Base-by-base conservation (phyloP, 2,888 invertebrate genomes). In the Leucophenga maculata region DNA sequence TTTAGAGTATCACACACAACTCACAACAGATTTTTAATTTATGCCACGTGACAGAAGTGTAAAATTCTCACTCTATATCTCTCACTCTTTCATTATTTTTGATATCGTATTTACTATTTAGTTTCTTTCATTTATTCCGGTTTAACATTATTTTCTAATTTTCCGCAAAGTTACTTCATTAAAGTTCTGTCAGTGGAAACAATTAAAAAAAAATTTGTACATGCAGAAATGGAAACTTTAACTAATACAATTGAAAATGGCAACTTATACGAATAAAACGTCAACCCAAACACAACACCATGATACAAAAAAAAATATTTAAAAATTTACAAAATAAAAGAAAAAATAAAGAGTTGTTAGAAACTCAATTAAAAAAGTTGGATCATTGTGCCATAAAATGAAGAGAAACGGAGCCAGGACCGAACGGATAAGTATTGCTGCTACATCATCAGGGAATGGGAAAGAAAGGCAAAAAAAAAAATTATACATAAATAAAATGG, bases 311-410 rank as follows among this genome's bases (percentile, higher is more conserved):
- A 16, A n/a, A 18, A 16, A 16, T 6, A 50, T 6, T 4, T n/a
- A 13, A n/a, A n/a, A n/a, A 26, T 26, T 26, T 3, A 26, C 2
- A 50, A 50, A 18, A 50, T 50, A 11, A 13, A 6, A 50, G 1
- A 18, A 50, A 50, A 64, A 64, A 48, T 48, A 64, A 64, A 8
- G 39, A 39, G 39, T 32, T 64, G 62, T 64, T 64, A 46, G 62
- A 64, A 64, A 64, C 62, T 46, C 62, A 64, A 64, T 64, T 64
- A 64, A 46, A 46, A 64, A 64, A 64, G 62, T 64, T 64, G 48
- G 18, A 46, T 64, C 48, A 46, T 64, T 64, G 62, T 64, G 16
- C 46, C 48, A 16, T 46, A 22, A 64, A 64, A 64, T 20, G 18
- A 8, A 48, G 14, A 13, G 16, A 46, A 62, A 8, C 11, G 13